A percentile compares a stretch with the other conserved stretches of the same genome.
phyloP scores from a whole-genome alignment of 1,140 invertebrate species.

The Drosophila neocordata region DNA sequence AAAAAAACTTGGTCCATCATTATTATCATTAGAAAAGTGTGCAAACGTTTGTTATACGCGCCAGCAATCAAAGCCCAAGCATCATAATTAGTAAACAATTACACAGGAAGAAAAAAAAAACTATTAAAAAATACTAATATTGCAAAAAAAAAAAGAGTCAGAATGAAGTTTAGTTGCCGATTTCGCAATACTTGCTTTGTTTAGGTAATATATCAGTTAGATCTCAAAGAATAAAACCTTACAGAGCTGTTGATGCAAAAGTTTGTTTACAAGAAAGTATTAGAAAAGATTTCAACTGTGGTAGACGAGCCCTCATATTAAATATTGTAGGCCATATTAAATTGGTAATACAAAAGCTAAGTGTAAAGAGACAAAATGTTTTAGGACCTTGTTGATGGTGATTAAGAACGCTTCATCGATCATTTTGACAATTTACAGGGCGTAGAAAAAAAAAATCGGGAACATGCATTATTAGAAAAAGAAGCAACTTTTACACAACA shows the following conservation, averaged over 20 bases:
- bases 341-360: no score
- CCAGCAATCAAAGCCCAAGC: constrained; percentile 42
- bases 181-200: neutral
- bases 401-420: neutral
- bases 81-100: constrained; percentile 33
- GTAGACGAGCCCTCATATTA: no score
- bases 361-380: neutral
- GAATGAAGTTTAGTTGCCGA: constrained; percentile 26
- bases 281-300: no score
- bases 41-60: constrained; percentile 76
- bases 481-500: constrained; percentile 71
- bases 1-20: constrained; percentile 14
- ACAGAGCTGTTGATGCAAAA: no score
- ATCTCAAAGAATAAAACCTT: constrained; percentile 32
- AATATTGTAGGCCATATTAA: no score
- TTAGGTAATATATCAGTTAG: no score
- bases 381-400: neutral
- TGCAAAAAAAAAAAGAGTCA: constrained; percentile 33
- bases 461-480: constrained; percentile 1
- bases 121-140: constrained; percentile 11
- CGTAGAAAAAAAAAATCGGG: neutral
- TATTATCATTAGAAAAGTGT: constrained; percentile 54
- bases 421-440: neutral
- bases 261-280: no score
- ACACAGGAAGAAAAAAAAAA: constrained; percentile 21